A percentile compares a stretch with the other conserved stretches of the same genome.
These are phyloP conservation scores for Melopsittacus undulatus DNA, from an alignment of 2,797 vertebrate genomes.

Conservation along the genomic window DNA sequence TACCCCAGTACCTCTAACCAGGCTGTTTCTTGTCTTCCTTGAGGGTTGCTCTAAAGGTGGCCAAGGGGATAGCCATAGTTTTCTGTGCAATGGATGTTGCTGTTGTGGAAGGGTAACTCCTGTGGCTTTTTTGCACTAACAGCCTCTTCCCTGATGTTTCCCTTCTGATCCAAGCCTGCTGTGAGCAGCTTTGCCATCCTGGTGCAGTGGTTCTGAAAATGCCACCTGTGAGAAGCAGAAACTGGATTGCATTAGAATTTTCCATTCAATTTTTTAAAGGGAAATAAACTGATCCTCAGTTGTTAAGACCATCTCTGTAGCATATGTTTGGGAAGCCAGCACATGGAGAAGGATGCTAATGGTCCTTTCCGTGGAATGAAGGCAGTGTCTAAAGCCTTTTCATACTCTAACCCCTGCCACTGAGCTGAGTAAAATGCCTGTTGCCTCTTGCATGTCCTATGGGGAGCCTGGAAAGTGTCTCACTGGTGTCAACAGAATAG, in stretches of 20 bases:
- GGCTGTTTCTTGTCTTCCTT: neutral
- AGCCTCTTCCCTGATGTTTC: neutral
- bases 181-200: neutral
- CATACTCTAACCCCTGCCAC: neutral
- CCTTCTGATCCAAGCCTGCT: neutral
- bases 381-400: neutral
- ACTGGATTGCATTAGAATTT: neutral
- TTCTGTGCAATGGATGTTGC: neutral
- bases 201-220: neutral
- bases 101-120: neutral
- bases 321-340: neutral
- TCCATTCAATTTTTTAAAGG: neutral
- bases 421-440: neutral
- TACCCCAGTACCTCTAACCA: neutral
- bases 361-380: neutral
- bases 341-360: neutral
- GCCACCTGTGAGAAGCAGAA: neutral
- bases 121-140: neutral
- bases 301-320: neutral
- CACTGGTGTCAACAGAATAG: neutral
- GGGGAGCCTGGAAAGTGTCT: neutral
- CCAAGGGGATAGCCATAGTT: neutral
- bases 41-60: neutral
- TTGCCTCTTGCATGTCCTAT: neutral
- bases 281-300: neutral